Evolutionary conservation across 2,113 vertebrate species (phyloP), one percentile per base, ranked within the genome.

Genomic region (Heliornis fulica): DNA sequence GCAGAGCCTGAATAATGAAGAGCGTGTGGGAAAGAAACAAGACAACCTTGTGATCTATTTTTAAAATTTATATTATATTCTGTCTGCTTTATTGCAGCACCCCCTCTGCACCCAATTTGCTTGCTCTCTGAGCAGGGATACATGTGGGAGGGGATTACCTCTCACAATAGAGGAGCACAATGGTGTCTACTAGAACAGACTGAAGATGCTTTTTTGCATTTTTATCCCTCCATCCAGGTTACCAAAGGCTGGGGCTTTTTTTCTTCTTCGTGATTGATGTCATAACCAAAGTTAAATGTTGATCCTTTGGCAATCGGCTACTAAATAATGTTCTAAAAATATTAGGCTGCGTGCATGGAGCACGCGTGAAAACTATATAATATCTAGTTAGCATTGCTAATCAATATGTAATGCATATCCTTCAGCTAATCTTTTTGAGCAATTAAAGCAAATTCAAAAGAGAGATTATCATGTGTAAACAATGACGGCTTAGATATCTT

Each of bases 391-490:
- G 87, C 94, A 93, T 90, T 95, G 89, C 87, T 97, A 96, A 97
- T 95, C 95, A 93, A 94, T 89, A 92, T 88, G 70, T 79, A 77
- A 29, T 75, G 65, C 80, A 46, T 94, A 88, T 90, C 94, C 85
- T 89, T 96, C 94, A 91, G 70, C 95, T 98, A 98, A 97, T 97
- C 97, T 98, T 98, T 96, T 63, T 76, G 85, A 95, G 96, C 97
- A 98, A 98, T 97, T 97, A 98, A 95, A 94, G 61, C 82, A 90
- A 97, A 97, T 95, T 98, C 97, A 97, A 98, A 98, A 89, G 96
- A 94, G 97, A 98, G 97, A 98, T 98, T 98, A 98, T 95, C 93
- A 34, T 94, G 95, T 97, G 97, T 97, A 98, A 98, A 98, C 97
- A 97, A 97, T 97, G 95, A 87, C 16, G 43, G 88, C 86, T 98